Base-by-base conservation (phyloP, 2,113 vertebrate species). In the Cyanistes caeruleus region DNA sequence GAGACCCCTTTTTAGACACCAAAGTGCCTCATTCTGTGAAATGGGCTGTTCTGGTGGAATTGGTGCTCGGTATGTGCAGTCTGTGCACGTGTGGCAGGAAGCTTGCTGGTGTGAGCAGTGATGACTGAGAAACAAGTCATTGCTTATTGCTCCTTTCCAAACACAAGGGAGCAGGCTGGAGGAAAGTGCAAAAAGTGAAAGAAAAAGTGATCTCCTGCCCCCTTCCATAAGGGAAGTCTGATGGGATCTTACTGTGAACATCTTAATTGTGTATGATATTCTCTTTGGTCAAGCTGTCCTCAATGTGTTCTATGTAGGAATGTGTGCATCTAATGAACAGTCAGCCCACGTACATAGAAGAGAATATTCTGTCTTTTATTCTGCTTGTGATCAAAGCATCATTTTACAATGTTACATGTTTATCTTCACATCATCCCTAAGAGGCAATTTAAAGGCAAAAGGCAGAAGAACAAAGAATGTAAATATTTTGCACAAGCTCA, bases 11-110 rank as follows among this genome's bases (percentile, higher is more conserved):
- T 87, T 93, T 94, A 97, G 91, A 87, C 65, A 88, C 88, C 90
- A 83, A 83, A 97, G 87, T 90, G 68, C 75, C 84, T 94, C 76
- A 31, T 96, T 96, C 72, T 67, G 90, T 88, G 95, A 95, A 94
- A 83, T 60, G 44, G 43, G 58, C 74, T 68, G 79, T 91, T 94
- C 43, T 94, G 89, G 86, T 86, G 31, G 75, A 67, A 68, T 43
- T 75, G 37, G 30, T 58, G 58, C 75, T 63, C 39, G 64, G 39
- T n/a, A 9, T 44, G 70, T 86, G 51, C 62, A 59, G 17, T 39
- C 68, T 52, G 35, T 74, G 56, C 55, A 33, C 0, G 3, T 48
- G 76, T 77, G 77, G 60, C 22, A n/a, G 84, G 52, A 60, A 22
- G 52, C 25, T 67, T 70, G 64, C 25, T 70, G 21, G 51, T 84